Conservation (phyloP, 2,113 vertebrate species). For the Grammomys dolichurus region DNA sequence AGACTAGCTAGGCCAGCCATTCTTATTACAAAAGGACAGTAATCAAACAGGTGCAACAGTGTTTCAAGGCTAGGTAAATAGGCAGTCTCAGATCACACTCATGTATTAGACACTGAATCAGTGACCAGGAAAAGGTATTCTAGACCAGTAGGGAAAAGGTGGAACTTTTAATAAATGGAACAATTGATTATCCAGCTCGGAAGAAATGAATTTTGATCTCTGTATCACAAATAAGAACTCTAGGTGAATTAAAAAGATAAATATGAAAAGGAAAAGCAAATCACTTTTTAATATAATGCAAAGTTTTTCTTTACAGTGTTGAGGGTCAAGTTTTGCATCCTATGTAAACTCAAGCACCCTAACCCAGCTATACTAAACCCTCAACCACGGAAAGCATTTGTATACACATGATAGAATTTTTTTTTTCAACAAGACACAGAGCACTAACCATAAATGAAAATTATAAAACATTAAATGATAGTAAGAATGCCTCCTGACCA, state of each 20-base stretch:
- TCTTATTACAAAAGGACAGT: background rate
- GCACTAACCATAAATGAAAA: constrained; percentile 44
- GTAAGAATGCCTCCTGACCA: constrained; percentile 41
- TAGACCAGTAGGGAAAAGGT: background rate
- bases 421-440: constrained; percentile 50
- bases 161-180: constrained; percentile 44
- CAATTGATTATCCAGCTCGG: constrained; percentile 18
- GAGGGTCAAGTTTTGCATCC: background rate
- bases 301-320: background rate
- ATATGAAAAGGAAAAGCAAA: background rate
- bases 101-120: constrained; percentile 13
- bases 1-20: background rate
- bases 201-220: background rate
- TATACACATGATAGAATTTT: background rate
- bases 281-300: background rate
- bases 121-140: background rate
- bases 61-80: constrained; percentile 35
- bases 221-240: background rate
- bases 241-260: background rate
- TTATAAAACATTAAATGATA: constrained; percentile 17
- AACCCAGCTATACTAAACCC: background rate
- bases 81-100: background rate
- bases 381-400: background rate
- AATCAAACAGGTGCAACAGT: constrained; percentile 33
- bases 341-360: background rate